Conservation (phyloP, 2,888 invertebrate genomes). For the Crematogaster levior region DNA sequence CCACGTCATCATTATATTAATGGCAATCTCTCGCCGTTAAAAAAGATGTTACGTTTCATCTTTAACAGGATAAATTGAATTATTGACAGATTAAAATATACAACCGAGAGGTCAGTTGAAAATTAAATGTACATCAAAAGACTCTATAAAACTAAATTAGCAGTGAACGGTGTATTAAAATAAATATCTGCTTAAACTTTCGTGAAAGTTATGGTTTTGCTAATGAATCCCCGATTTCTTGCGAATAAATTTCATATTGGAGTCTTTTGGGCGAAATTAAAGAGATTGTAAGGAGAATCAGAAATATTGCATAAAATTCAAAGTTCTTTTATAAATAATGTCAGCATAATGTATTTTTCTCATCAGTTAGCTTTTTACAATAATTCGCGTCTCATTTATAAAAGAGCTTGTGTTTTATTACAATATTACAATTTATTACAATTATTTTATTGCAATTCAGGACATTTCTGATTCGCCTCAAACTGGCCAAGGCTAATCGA, state of each 20-base stretch:
- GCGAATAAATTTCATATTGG: background rate
- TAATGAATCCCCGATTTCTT: slow-evolving; percentile 9
- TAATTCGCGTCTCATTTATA: background rate
- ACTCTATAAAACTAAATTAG: background rate
- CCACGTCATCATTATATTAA: slow-evolving; percentile 36
- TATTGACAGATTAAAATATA: background rate
- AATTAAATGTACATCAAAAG: background rate
- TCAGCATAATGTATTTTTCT: background rate
- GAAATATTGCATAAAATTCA: background rate
- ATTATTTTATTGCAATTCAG: no score
- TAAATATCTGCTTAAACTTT: slow-evolving; percentile 2
- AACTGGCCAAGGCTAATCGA: background rate
- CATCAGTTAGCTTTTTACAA: background rate
- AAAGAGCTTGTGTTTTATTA: background rate
- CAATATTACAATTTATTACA: no score
- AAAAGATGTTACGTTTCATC: slow-evolving; percentile 9
- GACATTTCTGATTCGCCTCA: background rate
- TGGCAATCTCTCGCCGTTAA: background rate
- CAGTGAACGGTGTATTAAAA: background rate
- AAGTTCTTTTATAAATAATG: background rate
- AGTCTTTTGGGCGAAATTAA: background rate
- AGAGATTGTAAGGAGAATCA: background rate
- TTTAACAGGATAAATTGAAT: background rate
- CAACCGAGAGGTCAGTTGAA: background rate
- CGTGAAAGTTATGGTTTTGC: background rate